Conservation (phyloP, 2,797 vertebrate genomes). For the Decapterus maruadsi region DNA sequence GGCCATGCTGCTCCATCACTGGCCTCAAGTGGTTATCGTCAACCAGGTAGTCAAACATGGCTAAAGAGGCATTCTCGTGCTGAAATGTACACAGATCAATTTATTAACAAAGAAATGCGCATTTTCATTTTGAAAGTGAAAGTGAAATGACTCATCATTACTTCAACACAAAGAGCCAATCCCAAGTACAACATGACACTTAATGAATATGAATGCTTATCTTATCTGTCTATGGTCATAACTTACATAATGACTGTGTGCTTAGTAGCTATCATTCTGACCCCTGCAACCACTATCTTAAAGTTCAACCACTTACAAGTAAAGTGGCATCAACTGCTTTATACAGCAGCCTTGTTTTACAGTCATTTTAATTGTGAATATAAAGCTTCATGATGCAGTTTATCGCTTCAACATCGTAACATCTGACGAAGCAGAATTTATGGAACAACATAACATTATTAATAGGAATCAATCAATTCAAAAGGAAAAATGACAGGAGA, state of each 20-base stretch:
- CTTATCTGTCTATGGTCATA: constrained; percentile 39
- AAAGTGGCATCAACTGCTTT: background rate
- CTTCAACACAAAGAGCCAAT: constrained; percentile 31
- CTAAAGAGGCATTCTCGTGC: constrained; percentile 91
- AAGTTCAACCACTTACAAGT: background rate
- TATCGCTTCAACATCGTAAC: background rate
- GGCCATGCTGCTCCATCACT: constrained; percentile 86
- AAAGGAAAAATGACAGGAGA: background rate
- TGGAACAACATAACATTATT: background rate
- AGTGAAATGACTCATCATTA: constrained; percentile 2
- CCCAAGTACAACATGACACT: background rate
- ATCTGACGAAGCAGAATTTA: background rate
- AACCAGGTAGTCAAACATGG: constrained; percentile 95
- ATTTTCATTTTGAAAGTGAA: constrained; percentile 16
- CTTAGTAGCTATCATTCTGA: constrained; percentile 15
- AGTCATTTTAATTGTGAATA: background rate
- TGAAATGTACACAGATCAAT: constrained; percentile 66
- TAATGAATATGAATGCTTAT: background rate
- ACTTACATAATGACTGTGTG: constrained; percentile 12
- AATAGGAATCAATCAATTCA: background rate
- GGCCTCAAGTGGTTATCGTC: constrained; percentile 83
- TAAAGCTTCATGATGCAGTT: background rate
- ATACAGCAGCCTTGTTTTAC: background rate
- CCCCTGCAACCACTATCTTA: background rate
- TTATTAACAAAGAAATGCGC: background rate